phyloP scores from a whole-genome alignment of 2,797 vertebrate species.

The Chrosomus eos region DNA sequence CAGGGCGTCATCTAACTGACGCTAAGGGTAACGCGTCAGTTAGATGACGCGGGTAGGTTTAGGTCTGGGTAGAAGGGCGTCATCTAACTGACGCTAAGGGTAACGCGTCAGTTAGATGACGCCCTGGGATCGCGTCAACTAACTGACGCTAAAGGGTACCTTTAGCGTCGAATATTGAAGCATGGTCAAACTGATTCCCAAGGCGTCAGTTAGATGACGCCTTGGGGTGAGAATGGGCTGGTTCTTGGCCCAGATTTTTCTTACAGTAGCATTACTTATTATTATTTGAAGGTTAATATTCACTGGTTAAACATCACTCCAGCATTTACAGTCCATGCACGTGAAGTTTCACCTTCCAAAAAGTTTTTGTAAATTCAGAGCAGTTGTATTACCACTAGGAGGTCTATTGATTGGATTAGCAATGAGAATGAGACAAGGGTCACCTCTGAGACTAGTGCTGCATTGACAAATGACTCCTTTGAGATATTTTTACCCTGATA shows the following conservation, averaged over 20 bases:
- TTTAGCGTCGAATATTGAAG: no score
- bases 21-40: no score
- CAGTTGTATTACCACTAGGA: conserved; percentile 19
- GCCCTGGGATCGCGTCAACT: no score
- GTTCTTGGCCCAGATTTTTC: conserved; percentile 36
- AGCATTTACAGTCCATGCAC: conserved; percentile 31
- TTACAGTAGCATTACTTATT: conserved; percentile 29
- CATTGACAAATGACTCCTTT: conserved; percentile 40
- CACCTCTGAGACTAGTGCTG: conserved; percentile 34
- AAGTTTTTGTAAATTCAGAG: conserved; percentile 27
- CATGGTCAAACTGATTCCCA: no score
- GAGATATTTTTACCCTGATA: conserved; percentile 23
- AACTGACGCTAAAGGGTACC: no score
- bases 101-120: no score
- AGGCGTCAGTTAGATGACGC: no score
- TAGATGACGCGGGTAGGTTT: no score
- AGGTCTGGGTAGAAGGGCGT: no score
- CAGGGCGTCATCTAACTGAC: no score
- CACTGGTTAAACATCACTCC: conserved; percentile 1
- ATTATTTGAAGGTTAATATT: conserved; percentile 35
- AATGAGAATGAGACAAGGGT: conserved; percentile 29
- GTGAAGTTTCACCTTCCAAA: conserved; percentile 37
- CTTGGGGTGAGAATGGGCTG: no score
- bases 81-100: no score
- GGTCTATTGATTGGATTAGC: conserved; percentile 39